These are phyloP conservation scores for Mythimna albipuncta DNA, from an alignment of 2,888 invertebrate species.

Conservation along the genomic window DNA sequence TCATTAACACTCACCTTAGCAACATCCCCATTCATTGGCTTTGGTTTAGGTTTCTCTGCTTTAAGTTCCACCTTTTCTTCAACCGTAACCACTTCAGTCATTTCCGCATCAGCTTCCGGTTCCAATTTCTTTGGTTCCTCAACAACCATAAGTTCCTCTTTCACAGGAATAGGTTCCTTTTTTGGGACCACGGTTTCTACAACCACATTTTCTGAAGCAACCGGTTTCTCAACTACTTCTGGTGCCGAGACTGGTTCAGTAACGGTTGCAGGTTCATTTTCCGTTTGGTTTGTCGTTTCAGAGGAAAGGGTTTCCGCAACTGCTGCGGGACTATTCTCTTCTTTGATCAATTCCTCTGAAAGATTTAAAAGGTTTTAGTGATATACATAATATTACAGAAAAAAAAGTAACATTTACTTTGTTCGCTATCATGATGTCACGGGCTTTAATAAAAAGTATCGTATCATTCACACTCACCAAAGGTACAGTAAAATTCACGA, in stretches of 20 bases:
- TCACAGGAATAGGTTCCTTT: conserved; percentile 68
- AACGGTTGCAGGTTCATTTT: conserved; percentile 55
- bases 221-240: conserved; percentile 62
- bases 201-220: conserved; percentile 52
- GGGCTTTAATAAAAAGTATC: too few species aligned
- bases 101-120: conserved; percentile 74
- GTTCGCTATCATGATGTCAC: too few species aligned
- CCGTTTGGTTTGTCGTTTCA: conserved; percentile 44
- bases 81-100: conserved; percentile 74
- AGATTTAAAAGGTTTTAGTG: conserved; percentile 45
- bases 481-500: too few species aligned
- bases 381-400: neutral
- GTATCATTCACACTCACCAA: too few species aligned
- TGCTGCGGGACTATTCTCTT: conserved; percentile 54
- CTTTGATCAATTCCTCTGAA: conserved; percentile 71
- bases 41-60: conserved; percentile 72
- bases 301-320: conserved; percentile 49
- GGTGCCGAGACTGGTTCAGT: conserved; percentile 53
- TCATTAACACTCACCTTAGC: conserved; percentile 73
- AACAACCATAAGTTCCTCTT: conserved; percentile 65
- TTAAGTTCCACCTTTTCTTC: conserved; percentile 76
- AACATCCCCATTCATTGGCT: conserved; percentile 84
- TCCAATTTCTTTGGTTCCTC: conserved; percentile 65
- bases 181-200: conserved; percentile 54
- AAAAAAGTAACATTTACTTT: too few species aligned